A percentile compares a stretch with the other conserved stretches of the same genome.
These are phyloP conservation scores for Xyrichtys novacula DNA, from an alignment of 2,797 vertebrate species.

Conservation along the genomic window DNA sequence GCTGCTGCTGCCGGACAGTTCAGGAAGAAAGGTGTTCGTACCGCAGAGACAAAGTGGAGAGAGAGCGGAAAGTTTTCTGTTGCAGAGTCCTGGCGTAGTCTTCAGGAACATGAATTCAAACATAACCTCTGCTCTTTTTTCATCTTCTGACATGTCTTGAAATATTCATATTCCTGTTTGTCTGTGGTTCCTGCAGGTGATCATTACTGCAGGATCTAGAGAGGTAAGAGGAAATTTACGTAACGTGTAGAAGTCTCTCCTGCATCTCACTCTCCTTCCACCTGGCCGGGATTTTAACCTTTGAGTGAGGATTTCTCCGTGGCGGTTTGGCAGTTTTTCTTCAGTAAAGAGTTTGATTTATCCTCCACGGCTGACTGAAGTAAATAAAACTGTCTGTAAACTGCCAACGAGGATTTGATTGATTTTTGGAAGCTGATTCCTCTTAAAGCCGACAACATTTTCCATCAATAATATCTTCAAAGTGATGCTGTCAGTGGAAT, in stretches of 20 bases:
- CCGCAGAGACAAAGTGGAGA: conserved; percentile 8
- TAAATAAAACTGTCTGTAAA: conserved; percentile 48
- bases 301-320: neutral
- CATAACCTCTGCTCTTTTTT: too few species aligned
- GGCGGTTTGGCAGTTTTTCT: conserved; percentile 16
- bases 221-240: too few species aligned
- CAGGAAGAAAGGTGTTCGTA: neutral
- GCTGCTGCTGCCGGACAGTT: conserved; percentile 24
- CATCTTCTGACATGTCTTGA: too few species aligned
- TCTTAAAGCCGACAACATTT: conserved; percentile 21
- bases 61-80: neutral
- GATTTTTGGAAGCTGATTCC: conserved; percentile 33
- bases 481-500: conserved; percentile 2
- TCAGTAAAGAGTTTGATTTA: conserved; percentile 18
- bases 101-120: too few species aligned
- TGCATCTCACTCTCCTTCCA: neutral
- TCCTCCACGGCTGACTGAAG: conserved; percentile 4
- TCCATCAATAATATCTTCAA: conserved; percentile 18
- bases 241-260: neutral
- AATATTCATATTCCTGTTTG: too few species aligned
- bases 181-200: too few species aligned
- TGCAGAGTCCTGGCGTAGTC: neutral
- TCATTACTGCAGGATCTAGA: too few species aligned
- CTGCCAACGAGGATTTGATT: conserved; percentile 22
- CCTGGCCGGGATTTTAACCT: neutral